A percentile compares a stretch with the other conserved stretches of the same genome.
phyloP scores from a whole-genome alignment of 2,888 invertebrate species.

The Amphipoea oculea region DNA sequence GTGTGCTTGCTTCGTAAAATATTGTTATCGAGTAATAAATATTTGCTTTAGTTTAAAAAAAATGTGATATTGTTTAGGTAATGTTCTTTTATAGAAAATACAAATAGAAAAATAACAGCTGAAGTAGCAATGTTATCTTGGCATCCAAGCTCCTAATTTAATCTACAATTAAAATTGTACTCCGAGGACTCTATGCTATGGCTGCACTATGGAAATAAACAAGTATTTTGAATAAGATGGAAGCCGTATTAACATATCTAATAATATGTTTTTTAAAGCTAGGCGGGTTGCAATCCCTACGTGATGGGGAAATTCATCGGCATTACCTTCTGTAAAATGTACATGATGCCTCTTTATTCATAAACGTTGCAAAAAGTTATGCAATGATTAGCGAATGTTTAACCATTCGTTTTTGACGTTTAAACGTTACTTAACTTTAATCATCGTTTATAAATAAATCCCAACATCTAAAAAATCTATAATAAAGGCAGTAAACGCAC shows the following conservation, averaged over 20 bases:
- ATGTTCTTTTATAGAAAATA: background rate
- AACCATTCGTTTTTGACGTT: background rate
- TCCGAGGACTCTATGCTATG: background rate
- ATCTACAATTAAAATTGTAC: background rate
- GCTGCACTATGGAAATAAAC: background rate
- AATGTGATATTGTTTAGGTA: background rate
- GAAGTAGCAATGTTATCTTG: background rate
- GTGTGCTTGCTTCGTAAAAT: background rate
- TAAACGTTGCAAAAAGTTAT: background rate
- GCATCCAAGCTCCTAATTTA: background rate
- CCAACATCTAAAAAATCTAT: background rate
- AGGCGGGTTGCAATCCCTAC: background rate
- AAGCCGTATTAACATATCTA: background rate
- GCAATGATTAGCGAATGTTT: background rate
- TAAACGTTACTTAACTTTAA: background rate
- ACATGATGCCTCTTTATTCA: background rate
- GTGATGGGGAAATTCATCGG: background rate
- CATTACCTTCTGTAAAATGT: background rate
- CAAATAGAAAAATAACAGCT: background rate
- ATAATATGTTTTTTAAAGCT: background rate
- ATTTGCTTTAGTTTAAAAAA: background rate
- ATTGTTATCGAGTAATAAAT: background rate
- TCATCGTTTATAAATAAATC: background rate
- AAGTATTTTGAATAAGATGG: background rate
- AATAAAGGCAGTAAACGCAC: background rate